phyloP scores from a whole-genome alignment of 2,888 invertebrate species.

The Colletes collaris region DNA sequence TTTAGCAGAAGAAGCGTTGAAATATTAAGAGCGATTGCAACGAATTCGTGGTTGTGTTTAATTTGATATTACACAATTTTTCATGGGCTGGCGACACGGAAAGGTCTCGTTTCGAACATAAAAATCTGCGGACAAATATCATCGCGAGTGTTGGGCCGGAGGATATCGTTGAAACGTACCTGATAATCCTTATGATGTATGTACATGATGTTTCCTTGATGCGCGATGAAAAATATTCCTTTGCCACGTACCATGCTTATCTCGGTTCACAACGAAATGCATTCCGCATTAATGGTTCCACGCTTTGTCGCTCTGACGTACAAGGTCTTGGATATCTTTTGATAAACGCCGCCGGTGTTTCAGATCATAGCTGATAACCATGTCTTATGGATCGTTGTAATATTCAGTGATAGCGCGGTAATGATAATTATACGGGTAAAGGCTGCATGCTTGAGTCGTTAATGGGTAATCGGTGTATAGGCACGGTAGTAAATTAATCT shows the following conservation, averaged over 20 bases:
- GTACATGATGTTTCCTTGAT: slow-evolving; percentile 46
- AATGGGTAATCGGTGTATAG: background rate
- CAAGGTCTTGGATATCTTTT: slow-evolving; percentile 46
- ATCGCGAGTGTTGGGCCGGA: background rate
- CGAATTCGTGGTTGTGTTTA: background rate
- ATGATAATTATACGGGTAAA: slow-evolving; percentile 1
- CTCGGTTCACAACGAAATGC: slow-evolving; percentile 27
- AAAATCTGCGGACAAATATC: slow-evolving; percentile 10
- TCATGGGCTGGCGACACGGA: background rate
- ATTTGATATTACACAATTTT: background rate
- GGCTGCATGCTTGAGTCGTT: slow-evolving; percentile 5
- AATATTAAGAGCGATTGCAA: background rate
- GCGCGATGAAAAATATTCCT: slow-evolving; percentile 46
- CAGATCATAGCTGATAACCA: slow-evolving; percentile 21
- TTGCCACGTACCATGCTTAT: slow-evolving; percentile 43
- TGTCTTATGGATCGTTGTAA: slow-evolving; percentile 31
- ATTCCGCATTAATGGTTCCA: slow-evolving; percentile 22
- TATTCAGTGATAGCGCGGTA: slow-evolving; percentile 31
- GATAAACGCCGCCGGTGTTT: slow-evolving; percentile 6
- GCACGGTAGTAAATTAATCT: slow-evolving; percentile 16
- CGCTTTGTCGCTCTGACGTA: slow-evolving; percentile 28
- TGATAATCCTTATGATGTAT: slow-evolving; percentile 37
- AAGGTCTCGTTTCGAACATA: slow-evolving; percentile 1
- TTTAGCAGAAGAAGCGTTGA: background rate
- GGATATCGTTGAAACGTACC: slow-evolving; percentile 10